Percentiles rank a stretch among this genome's conserved stretches.
Evolutionary conservation across 2,113 vertebrate species (phyloP).

Genomic region (Pseudonaja textilis): DNA sequence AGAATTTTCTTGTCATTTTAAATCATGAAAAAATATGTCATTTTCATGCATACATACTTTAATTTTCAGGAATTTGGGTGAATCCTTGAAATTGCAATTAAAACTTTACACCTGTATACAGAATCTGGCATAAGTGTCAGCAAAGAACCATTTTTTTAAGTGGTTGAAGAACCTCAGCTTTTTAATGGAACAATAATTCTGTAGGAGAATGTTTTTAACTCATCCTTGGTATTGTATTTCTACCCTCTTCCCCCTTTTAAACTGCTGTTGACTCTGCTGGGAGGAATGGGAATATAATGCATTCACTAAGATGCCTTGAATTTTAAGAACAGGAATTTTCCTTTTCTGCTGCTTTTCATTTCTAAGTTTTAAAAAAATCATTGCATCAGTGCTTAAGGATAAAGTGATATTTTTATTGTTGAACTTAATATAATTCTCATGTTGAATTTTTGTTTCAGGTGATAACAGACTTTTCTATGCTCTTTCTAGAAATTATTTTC

Average conservation of each 20-base stretch:
- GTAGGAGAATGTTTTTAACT: background rate
- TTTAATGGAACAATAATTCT: background rate
- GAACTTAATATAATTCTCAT: background rate
- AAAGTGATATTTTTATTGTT: background rate
- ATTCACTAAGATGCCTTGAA: background rate
- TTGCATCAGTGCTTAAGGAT: background rate
- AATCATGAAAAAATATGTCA: background rate
- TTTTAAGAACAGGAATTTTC: background rate
- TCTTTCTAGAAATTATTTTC: background rate
- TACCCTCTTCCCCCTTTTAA: background rate
- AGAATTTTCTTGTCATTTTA: background rate
- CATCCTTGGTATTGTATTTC: background rate
- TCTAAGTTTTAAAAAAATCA: background rate
- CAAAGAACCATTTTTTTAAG: background rate
- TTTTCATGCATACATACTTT: background rate
- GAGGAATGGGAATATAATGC: background rate
- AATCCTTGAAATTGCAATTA: background rate
- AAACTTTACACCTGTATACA: background rate
- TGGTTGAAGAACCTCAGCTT: background rate
- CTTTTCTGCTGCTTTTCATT: background rate
- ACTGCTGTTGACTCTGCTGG: background rate
- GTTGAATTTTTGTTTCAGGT: background rate
- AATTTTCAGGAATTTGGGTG: background rate
- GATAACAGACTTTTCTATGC: background rate
- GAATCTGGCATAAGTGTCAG: background rate